A percentile compares a stretch with the other conserved stretches of the same genome.
phyloP scores from a whole-genome alignment of 1,140 invertebrate genomes.

The Neocloeon triangulifer region DNA sequence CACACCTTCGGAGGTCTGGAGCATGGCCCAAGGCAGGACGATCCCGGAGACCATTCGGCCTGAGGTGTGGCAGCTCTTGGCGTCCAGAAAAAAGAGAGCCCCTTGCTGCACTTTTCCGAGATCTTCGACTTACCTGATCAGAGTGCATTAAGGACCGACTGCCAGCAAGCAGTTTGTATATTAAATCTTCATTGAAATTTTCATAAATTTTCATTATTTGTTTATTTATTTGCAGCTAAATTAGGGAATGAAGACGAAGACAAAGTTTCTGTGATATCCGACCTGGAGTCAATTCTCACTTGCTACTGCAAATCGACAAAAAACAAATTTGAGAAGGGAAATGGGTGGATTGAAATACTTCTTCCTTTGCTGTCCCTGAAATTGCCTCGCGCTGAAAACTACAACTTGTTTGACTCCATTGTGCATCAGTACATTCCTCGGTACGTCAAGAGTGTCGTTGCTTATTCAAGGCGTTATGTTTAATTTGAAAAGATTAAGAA shows the following conservation, averaged over 20 bases:
- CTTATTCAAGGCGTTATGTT: too few species aligned
- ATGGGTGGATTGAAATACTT: conserved; percentile 85
- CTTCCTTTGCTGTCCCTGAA: conserved; percentile 74
- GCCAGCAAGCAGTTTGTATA: conserved; percentile 62
- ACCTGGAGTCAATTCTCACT: conserved; percentile 88
- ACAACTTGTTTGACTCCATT: conserved; percentile 85
- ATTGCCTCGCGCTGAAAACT: conserved; percentile 62
- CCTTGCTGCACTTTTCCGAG: conserved; percentile 74
- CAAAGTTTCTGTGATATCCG: conserved; percentile 67
- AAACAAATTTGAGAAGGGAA: conserved; percentile 50
- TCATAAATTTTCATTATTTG: background rate
- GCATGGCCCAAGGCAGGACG: conserved; percentile 49
- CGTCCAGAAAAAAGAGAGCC: conserved; percentile 57
- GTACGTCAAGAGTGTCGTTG: too few species aligned
- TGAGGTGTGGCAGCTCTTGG: conserved; percentile 69
- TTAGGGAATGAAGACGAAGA: conserved; percentile 89
- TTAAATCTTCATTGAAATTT: too few species aligned
- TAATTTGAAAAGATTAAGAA: too few species aligned
- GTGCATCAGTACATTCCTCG: conserved; percentile 75
- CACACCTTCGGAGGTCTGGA: conserved; percentile 49
- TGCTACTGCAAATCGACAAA: conserved; percentile 77
- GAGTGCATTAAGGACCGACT: conserved; percentile 69
- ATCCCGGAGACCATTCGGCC: conserved; percentile 43
- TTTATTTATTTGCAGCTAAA: conserved; percentile 43
- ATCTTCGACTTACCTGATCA: conserved; percentile 92